These are phyloP conservation scores for Incurvaria masculella DNA, from an alignment of 2,888 invertebrate species.

Conservation along the genomic window DNA sequence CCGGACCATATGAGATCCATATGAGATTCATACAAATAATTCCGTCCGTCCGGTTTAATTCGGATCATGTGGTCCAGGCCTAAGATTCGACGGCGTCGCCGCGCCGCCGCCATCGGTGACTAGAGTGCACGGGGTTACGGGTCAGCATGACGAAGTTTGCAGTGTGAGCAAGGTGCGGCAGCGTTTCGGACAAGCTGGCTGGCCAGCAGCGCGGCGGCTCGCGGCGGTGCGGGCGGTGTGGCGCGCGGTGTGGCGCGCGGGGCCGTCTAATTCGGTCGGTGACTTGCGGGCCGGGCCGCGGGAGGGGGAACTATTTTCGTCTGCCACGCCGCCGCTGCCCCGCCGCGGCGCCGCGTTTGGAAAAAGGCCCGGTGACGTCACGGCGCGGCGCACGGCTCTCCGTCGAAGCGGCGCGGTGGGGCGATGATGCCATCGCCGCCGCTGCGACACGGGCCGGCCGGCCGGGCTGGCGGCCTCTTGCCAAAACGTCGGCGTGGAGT, in stretches of 20 bases:
- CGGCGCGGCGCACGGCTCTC: constrained; percentile 50
- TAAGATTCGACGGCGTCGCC: too few species aligned
- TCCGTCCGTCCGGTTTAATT: too few species aligned
- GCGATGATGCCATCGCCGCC: constrained; percentile 46
- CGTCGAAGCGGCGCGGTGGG: too few species aligned
- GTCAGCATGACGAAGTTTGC: too few species aligned
- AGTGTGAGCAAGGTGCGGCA: constrained; percentile 11
- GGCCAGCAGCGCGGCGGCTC: constrained; percentile 19
- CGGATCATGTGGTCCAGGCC: too few species aligned
- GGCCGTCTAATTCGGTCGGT: constrained; percentile 48
- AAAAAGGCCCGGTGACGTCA: constrained; percentile 54
- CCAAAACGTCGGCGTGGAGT: constrained; percentile 45
- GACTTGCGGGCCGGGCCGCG: constrained; percentile 27
- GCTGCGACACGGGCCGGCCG: background rate
- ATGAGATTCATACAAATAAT: too few species aligned
- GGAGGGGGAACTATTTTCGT: constrained; percentile 53
- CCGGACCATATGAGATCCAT: too few species aligned
- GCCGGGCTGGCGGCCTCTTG: constrained; percentile 20
- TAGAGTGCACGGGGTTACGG: too few species aligned
- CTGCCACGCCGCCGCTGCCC: constrained; percentile 28
- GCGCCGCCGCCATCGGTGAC: too few species aligned
- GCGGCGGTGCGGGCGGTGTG: constrained; percentile 23
- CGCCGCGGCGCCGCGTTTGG: constrained; percentile 41
- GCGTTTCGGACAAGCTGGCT: constrained; percentile 16
- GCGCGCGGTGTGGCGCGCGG: constrained; percentile 25